Evolutionary conservation across 2,797 vertebrate species (phyloP), one percentile per base, ranked within the genome.

Genomic region (Diplodus sargus): DNA sequence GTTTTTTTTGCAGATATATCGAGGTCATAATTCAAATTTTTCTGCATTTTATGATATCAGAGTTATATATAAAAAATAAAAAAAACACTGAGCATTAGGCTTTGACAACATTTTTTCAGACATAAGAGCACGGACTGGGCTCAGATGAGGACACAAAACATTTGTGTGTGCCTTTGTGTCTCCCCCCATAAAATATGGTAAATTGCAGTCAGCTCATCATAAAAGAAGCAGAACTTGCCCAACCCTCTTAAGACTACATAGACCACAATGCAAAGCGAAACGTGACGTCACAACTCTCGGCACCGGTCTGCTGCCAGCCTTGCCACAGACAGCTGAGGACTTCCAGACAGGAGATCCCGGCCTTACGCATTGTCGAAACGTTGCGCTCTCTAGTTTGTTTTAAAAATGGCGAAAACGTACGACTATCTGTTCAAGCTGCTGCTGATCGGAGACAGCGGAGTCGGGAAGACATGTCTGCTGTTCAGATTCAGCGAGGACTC

Each of bases 401-500:
- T 75, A 93, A 39, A 76, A 93, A 99, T 98, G 98, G 97, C 97
- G 95, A 99, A 99, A 94, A 99, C 97, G 17, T 98, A 99, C 95
- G 98, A 99, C 91, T 99, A 99, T 89, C 96, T 99, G 13, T 99
- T 99, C 89, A 99, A 99, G 91, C 95, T 99, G 93, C 92, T 98
- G 95, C 96, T 99, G 22, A 98, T 99, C 86, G 97, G 98, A 47
- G 98, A 99, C 92, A 98, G 97, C 79, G 98, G 98, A 54, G 98
- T 99, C 64, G 98, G 98, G 39, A 99, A 99, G 95, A 98, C 97
- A 90, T 99, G 97, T 91, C 94, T 97, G 83, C 96, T 99, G 60
- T 99, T 98, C 95, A 96, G 97, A 84, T 99, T 99, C 95, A 97
- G 96, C 91, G 98, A 99, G 93, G 97, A 99, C 93, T 97, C 97